Base-by-base conservation (phyloP, 2,888 invertebrate genomes). In the Scotopteryx bipunctaria region DNA sequence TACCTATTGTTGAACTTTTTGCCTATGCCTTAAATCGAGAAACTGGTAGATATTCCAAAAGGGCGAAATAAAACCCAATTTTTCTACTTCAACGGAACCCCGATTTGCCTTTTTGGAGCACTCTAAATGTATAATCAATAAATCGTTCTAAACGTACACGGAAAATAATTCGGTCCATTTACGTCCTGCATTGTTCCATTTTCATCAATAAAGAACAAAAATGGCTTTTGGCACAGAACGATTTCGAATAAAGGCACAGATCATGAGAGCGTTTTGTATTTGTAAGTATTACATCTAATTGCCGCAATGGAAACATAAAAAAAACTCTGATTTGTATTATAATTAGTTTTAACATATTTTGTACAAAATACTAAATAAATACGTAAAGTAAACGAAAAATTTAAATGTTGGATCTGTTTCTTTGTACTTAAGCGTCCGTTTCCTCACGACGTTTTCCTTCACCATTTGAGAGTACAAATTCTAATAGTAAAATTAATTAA, bases 121-220 rank as follows among this genome's bases (percentile, higher is more conserved):
- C 40, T 40, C 27, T 29, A 40, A 40, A 29, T 9, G 14, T 13
- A 11, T 3, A 15, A 14, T 35, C 35, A 11, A 36, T 38, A 46
- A 40, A 40, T 38, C 11, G 38, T 25, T 41, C 33, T 33, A 19
- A 16, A 25, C 25, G 25, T 41, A 19, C 31, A 37, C 49, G n/a
- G 31, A 47, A 53, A 57, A 49, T 51, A 40, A 57, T 44, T 33
- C 43, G 44, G 21, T 37, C 57, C 49, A 57, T 53, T 54, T 56
- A 43, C 54, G 43, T 44, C 11, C 47, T 50, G 47, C 49, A 54
- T 56, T 56, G 54, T 58, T 32, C 49, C 37, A 40, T 48, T 46
- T n/a, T 53, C 29, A 47, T 50, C 61, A 50, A 57, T 59, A 56
- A 47, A 54, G 50, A 44, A 44, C 36, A 25, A 56, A 49, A 55